Evolutionary conservation across 2,113 vertebrate species (phyloP).

Genomic region (Hippoglossus stenolepis): DNA sequence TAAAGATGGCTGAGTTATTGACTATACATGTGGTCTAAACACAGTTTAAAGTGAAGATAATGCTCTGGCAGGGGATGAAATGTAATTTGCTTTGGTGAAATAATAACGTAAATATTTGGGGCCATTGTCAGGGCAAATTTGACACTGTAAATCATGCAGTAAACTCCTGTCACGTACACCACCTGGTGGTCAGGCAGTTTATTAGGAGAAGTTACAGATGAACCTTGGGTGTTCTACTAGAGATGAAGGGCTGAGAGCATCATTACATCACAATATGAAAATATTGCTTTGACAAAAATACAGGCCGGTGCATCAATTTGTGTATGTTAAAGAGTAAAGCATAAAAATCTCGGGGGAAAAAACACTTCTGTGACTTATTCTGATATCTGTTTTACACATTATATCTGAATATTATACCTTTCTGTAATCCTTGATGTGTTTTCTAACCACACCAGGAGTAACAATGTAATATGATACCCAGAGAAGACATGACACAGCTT

Average conservation of each 20-base stretch:
- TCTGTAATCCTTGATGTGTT: no score
- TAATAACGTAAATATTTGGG: neutral
- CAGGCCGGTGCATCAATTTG: no score
- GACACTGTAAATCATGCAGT: neutral
- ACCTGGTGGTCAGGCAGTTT: constrained; percentile 68
- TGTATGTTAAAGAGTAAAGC: no score
- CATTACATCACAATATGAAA: no score
- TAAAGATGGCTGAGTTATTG: neutral
- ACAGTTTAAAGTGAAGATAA: constrained; percentile 4
- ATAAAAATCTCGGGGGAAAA: no score
- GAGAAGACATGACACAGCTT: no score
- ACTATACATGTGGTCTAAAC: neutral
- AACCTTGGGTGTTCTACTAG: neutral
- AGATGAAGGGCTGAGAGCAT: neutral
- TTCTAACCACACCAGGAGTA: no score
- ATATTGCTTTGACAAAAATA: no score
- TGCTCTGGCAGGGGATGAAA: neutral
- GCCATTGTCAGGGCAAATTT: constrained; percentile 11
- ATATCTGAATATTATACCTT: no score
- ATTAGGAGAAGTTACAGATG: neutral
- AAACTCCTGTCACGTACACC: constrained; percentile 57
- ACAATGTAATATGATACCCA: no score
- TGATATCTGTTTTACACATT: no score
- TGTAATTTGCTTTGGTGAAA: neutral
- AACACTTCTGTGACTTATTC: no score